Base-by-base conservation (phyloP, 2,888 invertebrate species). In the Anorthoa munda region DNA sequence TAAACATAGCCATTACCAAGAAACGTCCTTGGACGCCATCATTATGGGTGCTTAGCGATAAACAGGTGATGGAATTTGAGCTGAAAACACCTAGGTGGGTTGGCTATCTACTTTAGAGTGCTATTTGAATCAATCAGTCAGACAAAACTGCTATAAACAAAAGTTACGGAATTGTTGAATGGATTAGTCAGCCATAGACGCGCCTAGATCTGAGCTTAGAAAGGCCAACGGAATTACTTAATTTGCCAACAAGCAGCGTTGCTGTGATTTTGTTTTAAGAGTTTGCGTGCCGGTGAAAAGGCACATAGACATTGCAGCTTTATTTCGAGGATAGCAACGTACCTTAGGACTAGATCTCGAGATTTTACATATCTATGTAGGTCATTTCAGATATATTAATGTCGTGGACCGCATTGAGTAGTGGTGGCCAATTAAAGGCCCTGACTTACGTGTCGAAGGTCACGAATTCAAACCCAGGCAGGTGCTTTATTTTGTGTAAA, bases 21-120 rank as follows among this genome's bases (percentile, higher is more conserved):
- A 70, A 55, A 72, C 59, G 77, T 86, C 88, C 83, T 86, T 87
- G 87, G 66, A 39, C 51, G 58, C 69, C 56, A 73, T 77, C 74
- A 80, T 83, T 85, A 76, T 79, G 68, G 64, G 76, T 72, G 61
- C 67, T 66, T 73, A 68, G 50, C 51, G 50, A 63, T 45, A 68
- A 83, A 66, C 53, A 66, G 48, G 64, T 72, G 56, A 74, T 55
- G 61, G 53, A 77, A 73, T 82, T 71, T 71, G 66, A 46, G 46
- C 58, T 56, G 56, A 72, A 83, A 75, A 68, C 56, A 23, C 66
- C 55, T 12, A 65, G 48, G 65, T 66, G 26, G 18, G 17, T 67
- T 39, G 23, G 15, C 11, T 31, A 21, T 45, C 3, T 39, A n/a
- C 18, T 53, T 23, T 60, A 45, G 23, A 45, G n/a, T 31, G 51